Conservation (phyloP, 2,888 invertebrate genomes). For the Sphaerophoria taeniata region DNA sequence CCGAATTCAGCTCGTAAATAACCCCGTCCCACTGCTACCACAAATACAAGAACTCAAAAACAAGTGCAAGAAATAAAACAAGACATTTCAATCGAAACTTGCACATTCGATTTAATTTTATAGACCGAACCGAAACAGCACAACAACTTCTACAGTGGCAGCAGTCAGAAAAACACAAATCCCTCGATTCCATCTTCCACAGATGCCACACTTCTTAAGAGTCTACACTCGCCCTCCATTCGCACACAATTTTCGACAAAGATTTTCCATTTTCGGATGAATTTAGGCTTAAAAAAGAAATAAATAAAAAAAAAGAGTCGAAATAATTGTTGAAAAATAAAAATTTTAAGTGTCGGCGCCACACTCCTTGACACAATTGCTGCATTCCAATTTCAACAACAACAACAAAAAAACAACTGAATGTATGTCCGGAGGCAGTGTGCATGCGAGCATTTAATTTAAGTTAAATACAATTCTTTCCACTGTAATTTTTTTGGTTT, state of each 20-base stretch:
- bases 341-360: conserved; percentile 69
- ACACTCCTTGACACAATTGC: conserved; percentile 70
- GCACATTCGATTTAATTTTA: conserved; percentile 63
- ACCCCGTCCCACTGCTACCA: conserved; percentile 35
- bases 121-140: conserved; percentile 20
- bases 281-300: conserved; percentile 18
- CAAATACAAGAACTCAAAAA: neutral
- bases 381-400: neutral
- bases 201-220: conserved; percentile 22
- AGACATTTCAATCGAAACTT: conserved; percentile 34
- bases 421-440: neutral
- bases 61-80: conserved; percentile 33
- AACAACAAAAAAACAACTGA: conserved; percentile 40
- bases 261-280: conserved; percentile 29
- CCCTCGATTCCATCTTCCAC: conserved; percentile 9
- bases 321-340: conserved; percentile 46
- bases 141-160: conserved; percentile 3
- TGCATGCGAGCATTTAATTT: conserved; percentile 44
- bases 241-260: conserved; percentile 11
- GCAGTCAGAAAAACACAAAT: conserved; percentile 8
- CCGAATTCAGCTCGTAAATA: conserved; percentile 62
- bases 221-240: neutral
- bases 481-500: conserved; percentile 51
- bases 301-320: neutral
- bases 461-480: conserved; percentile 35